phyloP scores from a whole-genome alignment of 2,888 invertebrate genomes.

The Pseudanteris insignis region DNA sequence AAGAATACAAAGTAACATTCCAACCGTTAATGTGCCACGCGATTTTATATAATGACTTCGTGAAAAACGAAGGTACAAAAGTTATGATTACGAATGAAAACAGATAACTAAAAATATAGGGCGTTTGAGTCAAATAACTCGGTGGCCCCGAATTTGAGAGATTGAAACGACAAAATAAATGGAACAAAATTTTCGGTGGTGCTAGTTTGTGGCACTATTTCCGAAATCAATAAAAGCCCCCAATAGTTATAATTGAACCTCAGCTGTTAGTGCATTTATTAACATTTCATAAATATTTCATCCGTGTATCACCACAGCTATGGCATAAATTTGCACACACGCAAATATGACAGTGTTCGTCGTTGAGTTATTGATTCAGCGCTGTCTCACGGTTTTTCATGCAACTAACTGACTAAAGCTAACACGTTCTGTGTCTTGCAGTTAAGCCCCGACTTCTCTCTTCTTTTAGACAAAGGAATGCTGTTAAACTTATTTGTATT shows the following conservation, averaged over 20 bases:
- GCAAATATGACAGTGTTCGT: no score
- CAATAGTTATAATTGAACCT: neutral
- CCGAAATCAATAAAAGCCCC: no score
- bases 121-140: conserved; percentile 28
- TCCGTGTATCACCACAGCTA: no score
- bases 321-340: no score
- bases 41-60: conserved; percentile 68
- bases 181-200: no score
- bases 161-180: no score
- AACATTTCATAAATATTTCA: no score
- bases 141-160: no score
- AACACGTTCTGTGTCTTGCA: conserved; percentile 32
- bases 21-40: conserved; percentile 73
- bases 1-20: conserved; percentile 69
- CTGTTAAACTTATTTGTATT: conserved; percentile 37
- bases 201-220: no score
- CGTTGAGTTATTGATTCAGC: neutral
- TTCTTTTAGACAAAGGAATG: conserved; percentile 31
- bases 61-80: conserved; percentile 36
- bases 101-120: conserved; percentile 25
- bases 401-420: conserved; percentile 4
- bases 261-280: neutral
- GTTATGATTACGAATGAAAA: conserved; percentile 20
- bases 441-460: conserved; percentile 40
- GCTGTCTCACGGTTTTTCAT: conserved; percentile 5